A percentile compares a stretch with the other conserved stretches of the same genome.
Conservation (phyloP, 2,888 invertebrate species). For the Mystacides longicornis region DNA sequence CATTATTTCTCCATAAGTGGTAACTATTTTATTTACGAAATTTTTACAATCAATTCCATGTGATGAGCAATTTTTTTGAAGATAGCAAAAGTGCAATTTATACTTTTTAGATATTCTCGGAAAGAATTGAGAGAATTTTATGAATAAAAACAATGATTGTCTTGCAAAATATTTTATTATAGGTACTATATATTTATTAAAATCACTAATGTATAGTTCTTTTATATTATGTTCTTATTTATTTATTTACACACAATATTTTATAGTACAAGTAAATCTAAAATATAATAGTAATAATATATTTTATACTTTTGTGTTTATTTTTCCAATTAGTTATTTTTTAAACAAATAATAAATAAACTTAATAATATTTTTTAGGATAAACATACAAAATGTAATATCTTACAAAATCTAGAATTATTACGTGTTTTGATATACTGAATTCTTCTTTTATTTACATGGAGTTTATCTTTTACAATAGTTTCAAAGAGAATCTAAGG, state of each 20-base stretch:
- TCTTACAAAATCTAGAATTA: background rate
- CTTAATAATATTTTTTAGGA: background rate
- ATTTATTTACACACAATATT: constrained; percentile 7
- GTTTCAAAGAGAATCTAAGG: too few relatives aligned
- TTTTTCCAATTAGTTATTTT: background rate
- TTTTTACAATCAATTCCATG: too few relatives aligned
- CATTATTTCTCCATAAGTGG: too few relatives aligned
- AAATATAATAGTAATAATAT: background rate
- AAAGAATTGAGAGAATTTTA: background rate
- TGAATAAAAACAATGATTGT: background rate
- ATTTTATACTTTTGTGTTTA: background rate
- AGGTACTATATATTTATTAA: background rate
- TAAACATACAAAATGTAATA: background rate
- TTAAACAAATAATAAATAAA: background rate
- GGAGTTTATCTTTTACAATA: too few relatives aligned
- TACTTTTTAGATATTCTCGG: background rate
- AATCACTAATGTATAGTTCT: background rate
- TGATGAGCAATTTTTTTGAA: too few relatives aligned
- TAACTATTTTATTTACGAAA: too few relatives aligned
- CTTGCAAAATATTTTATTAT: background rate
- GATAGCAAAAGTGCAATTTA: background rate
- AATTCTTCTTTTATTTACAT: too few relatives aligned
- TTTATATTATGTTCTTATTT: constrained; percentile 2
- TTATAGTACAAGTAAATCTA: background rate
- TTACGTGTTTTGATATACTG: too few relatives aligned